Percentiles rank a stretch among this genome's conserved stretches.
Evolutionary conservation across 2,888 invertebrate genomes (phyloP).

Genomic region (Xanthorhoe designata): DNA sequence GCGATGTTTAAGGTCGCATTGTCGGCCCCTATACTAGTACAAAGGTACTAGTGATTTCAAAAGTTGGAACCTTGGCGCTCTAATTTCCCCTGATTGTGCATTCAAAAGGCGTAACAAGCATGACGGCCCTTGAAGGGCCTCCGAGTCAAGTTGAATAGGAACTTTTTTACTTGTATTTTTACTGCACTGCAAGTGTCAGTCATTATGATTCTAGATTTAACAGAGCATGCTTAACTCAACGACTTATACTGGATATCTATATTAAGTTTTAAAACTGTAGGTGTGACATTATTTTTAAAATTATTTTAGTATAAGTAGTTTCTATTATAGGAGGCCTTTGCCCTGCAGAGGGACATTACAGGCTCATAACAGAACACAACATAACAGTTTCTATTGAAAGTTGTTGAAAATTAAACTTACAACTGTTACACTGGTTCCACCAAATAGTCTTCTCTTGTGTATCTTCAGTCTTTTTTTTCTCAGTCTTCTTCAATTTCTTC

Average conservation of each 20-base stretch:
- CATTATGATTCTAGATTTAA: background rate
- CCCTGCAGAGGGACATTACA: too few species aligned
- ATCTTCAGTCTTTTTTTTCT: conserved; percentile 79
- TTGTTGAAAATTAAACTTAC: conserved; percentile 62
- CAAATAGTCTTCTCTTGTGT: conserved; percentile 79
- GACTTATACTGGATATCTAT: too few species aligned
- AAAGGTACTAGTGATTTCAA: conserved; percentile 78
- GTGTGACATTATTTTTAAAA: too few species aligned
- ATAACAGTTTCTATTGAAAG: too few species aligned
- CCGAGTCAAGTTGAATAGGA: conserved; percentile 28
- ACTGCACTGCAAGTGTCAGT: background rate
- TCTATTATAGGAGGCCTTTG: too few species aligned
- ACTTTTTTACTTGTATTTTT: conserved; percentile 14
- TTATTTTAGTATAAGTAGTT: background rate
- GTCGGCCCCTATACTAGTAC: conserved; percentile 68
- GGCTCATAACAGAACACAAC: too few species aligned
- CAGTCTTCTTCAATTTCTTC: conserved; percentile 82
- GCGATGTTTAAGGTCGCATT: conserved; percentile 74
- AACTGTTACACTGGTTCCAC: conserved; percentile 82
- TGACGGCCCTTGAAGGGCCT: conserved; percentile 77
- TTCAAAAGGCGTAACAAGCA: conserved; percentile 79
- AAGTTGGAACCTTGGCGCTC: conserved; percentile 81
- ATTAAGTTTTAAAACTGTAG: too few species aligned
- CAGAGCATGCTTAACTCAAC: background rate
- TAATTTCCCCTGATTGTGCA: conserved; percentile 83